phyloP scores from a whole-genome alignment of 2,797 vertebrate genomes.

The Ciconia nigra region DNA sequence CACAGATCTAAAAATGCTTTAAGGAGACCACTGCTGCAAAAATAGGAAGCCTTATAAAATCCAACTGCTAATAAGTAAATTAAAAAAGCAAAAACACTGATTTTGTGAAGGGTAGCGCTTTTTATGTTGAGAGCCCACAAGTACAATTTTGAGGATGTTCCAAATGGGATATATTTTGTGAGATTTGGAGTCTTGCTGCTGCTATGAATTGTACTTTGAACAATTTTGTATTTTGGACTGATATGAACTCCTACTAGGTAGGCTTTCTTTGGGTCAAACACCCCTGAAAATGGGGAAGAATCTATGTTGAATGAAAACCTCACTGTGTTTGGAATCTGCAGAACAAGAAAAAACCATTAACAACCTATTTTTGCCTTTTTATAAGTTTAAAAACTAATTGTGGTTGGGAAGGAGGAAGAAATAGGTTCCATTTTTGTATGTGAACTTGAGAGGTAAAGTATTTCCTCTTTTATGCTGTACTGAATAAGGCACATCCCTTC shows the following conservation, averaged over 20 bases:
- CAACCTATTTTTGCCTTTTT: slow-evolving; percentile 35
- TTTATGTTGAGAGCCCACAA: slow-evolving; percentile 3
- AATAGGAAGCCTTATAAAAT: slow-evolving; percentile 35
- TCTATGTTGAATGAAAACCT: slow-evolving; percentile 22
- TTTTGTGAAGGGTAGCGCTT: slow-evolving; percentile 16
- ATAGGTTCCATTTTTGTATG: slow-evolving; percentile 14
- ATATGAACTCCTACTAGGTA: slow-evolving; percentile 42
- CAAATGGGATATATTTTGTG: slow-evolving; percentile 42
- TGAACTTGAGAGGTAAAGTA: slow-evolving; percentile 1
- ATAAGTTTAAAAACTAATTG: slow-evolving; percentile 27
- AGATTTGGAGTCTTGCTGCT: slow-evolving; percentile 48
- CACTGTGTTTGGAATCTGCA: slow-evolving; percentile 26
- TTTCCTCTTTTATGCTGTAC: neutral
- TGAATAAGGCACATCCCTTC: slow-evolving; percentile 15
- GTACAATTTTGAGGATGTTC: slow-evolving; percentile 17
- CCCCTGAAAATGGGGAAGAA: slow-evolving; percentile 26
- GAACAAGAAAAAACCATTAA: neutral
- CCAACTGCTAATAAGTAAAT: slow-evolving; percentile 1
- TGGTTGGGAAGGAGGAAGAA: slow-evolving; percentile 31
- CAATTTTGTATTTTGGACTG: slow-evolving; percentile 46
- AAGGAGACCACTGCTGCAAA: slow-evolving; percentile 35
- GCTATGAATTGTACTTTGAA: slow-evolving; percentile 55
- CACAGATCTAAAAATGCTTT: slow-evolving; percentile 32
- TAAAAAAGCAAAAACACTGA: neutral
- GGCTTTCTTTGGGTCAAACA: slow-evolving; percentile 48